Evolutionary conservation across 2,113 vertebrate genomes (phyloP).

Genomic region (Anas platyrhynchos): DNA sequence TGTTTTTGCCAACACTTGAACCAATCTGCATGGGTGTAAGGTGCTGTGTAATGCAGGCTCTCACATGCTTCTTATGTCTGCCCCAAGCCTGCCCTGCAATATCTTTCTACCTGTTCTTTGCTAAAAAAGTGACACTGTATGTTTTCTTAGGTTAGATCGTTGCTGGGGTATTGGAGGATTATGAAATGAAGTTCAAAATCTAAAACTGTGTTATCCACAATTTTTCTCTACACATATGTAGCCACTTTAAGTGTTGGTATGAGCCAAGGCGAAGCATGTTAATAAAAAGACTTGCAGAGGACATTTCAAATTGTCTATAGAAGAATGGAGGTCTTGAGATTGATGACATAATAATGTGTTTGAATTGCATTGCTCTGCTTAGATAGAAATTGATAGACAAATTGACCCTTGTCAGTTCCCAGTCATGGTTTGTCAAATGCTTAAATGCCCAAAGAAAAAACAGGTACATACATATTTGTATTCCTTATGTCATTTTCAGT

Average conservation of each 20-base stretch:
- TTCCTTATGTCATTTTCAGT: neutral
- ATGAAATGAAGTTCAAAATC: neutral
- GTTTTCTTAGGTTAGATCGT: neutral
- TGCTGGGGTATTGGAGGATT: neutral
- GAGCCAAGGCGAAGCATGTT: neutral
- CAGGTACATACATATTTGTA: neutral
- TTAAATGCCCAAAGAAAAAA: neutral
- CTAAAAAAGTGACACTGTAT: neutral
- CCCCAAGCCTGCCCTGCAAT: neutral
- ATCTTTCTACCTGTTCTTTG: neutral
- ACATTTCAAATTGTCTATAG: neutral
- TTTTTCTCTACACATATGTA: neutral
- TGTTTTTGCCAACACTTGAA: constrained; percentile 31
- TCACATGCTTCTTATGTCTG: neutral
- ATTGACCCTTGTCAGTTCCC: neutral
- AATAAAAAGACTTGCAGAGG: neutral
- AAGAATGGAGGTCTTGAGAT: neutral
- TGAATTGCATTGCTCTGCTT: neutral
- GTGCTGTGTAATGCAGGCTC: constrained; percentile 5
- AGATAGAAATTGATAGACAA: neutral
- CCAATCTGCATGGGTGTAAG: constrained; percentile 10
- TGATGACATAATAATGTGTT: neutral
- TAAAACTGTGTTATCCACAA: neutral
- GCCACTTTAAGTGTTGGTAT: neutral
- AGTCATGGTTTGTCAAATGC: neutral